Conservation (phyloP, 2,888 invertebrate species). For the Linyphia triangularis region DNA sequence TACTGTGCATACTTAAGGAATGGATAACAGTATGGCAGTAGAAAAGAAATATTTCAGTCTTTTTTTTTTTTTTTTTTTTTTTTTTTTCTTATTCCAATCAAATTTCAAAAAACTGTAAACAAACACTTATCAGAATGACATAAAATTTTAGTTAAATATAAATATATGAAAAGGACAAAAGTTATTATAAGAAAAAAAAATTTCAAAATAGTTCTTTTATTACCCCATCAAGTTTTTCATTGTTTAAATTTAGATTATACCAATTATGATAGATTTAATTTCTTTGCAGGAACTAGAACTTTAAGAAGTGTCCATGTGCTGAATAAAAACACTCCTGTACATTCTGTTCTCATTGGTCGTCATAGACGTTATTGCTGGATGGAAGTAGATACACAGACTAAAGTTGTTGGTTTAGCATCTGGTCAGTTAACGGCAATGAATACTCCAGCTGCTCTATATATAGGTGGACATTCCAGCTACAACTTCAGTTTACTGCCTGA, state of each 20-base stretch:
- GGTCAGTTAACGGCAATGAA: conserved; percentile 74
- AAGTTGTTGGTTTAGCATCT: conserved; percentile 69
- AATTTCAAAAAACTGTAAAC: neutral
- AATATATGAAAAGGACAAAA: neutral
- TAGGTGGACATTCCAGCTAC: conserved; percentile 75
- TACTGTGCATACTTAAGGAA: too few species aligned
- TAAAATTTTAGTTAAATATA: neutral
- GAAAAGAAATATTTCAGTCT: too few species aligned
- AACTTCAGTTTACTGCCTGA: conserved; percentile 68
- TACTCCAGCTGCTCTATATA: conserved; percentile 72
- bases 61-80: neutral
- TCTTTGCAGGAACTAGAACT: conserved; percentile 48
- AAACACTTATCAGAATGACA: too few species aligned
- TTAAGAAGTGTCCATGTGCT: conserved; percentile 48
- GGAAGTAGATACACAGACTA: conserved; percentile 64
- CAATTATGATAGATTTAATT: neutral
- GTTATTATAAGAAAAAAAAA: neutral
- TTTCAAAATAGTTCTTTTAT: too few species aligned
- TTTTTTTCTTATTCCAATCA: neutral
- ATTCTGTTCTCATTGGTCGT: conserved; percentile 70
- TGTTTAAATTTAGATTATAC: neutral
- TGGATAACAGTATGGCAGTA: too few species aligned
- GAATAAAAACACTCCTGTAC: conserved; percentile 45
- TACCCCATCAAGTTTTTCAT: neutral
- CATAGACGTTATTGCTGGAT: conserved; percentile 73